Base-by-base conservation (phyloP, 2,797 vertebrate genomes). In the Epinephelus awoara region DNA sequence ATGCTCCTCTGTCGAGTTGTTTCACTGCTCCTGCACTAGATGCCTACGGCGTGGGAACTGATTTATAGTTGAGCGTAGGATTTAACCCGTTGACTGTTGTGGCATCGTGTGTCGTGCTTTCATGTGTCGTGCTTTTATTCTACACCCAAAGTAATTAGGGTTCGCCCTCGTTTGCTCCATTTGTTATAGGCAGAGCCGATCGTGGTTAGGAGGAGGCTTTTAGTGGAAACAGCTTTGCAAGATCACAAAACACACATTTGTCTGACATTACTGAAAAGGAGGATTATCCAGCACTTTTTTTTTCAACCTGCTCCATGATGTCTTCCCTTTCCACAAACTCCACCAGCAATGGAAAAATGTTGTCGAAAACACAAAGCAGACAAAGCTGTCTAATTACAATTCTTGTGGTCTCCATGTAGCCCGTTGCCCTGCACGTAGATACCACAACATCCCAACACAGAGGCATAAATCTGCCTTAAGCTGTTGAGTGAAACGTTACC, bases 61-160 rank as follows among this genome's bases (percentile, higher is more conserved):
- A 91, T 91, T 87, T 88, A 91, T 80, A 47, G 72, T 51, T 59
- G 34, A 27, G 64, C 1, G 14, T 40, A 75, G 71, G 74, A 77
- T 85, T 83, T 82, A 79, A 85, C 82, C 67, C 34, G 4, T 27
- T 73, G 82, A 82, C 71, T 58, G 64, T 64, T 19, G 34, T 25
- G 47, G 49, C 63, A 34, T 34, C 34, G 34, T 34, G 34, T 42
- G 40, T 12, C 11, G 40, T 40, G 40, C 40, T 40, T 40, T 40
- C 9, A 40, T 40, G 9, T 67, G 66, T 63, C 4, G 4, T 56
- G 56, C 77, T 61, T 86, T 78, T 70, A 80, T 80, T 57, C 63
- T 11, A 67, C 47, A 58, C 6, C 58, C 55, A 58, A 29, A 84
- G 67, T 81, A 83, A 83, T 67, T 72, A 64, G 38, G 40, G 42